Evolutionary conservation across 2,113 vertebrate species (phyloP), one percentile per base, ranked within the genome.

Genomic region (Oxyruncus cristatus): DNA sequence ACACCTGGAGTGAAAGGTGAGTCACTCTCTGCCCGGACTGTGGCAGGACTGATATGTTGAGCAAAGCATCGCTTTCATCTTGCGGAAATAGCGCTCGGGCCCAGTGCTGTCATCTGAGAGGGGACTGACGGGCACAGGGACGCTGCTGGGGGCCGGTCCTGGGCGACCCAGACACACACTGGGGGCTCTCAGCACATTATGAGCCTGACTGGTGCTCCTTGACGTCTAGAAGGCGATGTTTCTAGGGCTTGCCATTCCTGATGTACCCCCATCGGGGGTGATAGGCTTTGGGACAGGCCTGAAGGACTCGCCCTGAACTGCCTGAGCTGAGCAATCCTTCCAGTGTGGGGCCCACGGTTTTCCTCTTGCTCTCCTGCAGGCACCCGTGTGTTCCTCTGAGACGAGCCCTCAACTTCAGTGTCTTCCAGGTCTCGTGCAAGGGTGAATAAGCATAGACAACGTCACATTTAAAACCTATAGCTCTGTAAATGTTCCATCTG

Each of bases 331-430:
- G 37, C n/a, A 39, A 7, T 30, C 32, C 23, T 49, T 41, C 3
- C 0, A 2, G 14, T 0, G 0, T 12, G 37, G 66, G 30, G 2
- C 20, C 6, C 1, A 0, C 28, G 8, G 0, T 10, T 30, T 30
- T 35, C 35, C 33, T n/a, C n/a, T 24, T 8, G 24, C 33, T 62
- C 30, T 33, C 32, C 18, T 44, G 19, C 21, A 39, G 52, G 23
- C 23, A 14, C 24, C 35, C 74, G 39, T 11, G 14, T n/a, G 12
- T 21, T 41, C 22, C 53, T 53, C 20, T 4, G 2, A 9, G 56
- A 11, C 16, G 37, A 52, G 3, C 41, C 17, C 41, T 28, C n/a
- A 9, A 1, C 30, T 24, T 6, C 1, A 6, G 8, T 24, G 5
- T 33, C 53, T 49, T 37, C 3, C 0, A 30, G 50, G 18, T 18